Evolutionary conservation across 1,140 invertebrate species (phyloP), one percentile per base, ranked within the genome.

Genomic region (Drosophila sechellia): DNA sequence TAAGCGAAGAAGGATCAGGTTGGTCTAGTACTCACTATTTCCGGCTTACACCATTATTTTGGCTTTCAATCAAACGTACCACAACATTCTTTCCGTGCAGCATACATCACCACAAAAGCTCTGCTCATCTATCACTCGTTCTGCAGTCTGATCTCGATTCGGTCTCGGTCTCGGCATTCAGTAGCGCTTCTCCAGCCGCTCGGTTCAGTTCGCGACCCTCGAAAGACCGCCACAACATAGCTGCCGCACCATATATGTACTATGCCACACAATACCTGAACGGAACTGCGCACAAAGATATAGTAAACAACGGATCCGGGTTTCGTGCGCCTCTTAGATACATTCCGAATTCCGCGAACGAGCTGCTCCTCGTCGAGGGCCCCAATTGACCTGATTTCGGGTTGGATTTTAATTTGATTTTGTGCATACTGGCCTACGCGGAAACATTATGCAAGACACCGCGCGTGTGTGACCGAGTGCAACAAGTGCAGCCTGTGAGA

Each of bases 101-200:
- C 31, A 34, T 35, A 45, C 12, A 10, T 46, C 61, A 10, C 17
- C 42, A 45, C 48, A 48, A 37, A 34, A 27, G 22, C 40, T 2
- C 34, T 13, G 4, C 22, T 39, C 34, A 53, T 39, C 52, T 39
- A 46, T 27, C 52, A 42, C 43, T 55, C 52, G 71, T 66, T 83
- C 81, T 74, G 64, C 73, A 66, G 42, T 49, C 27, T 73, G 77
- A 85, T 80, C 77, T 60, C 75, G 43, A 15, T 27, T 59, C 48
- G 58, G 57, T 53, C 37, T 59, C 48, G 58, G 54, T 57, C 37
- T 35, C 42, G 65, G 59, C 25, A 25, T 53, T 61, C 64, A 87
- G 84, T 87, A 65, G 68, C 65, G 68, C 53, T 80, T 87, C 84
- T 90, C 50, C 77, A 79, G 72, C 63, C 64, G 80, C 64, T 61